phyloP scores from a whole-genome alignment of 2,113 vertebrate species.

The Anseranas semipalmata region DNA sequence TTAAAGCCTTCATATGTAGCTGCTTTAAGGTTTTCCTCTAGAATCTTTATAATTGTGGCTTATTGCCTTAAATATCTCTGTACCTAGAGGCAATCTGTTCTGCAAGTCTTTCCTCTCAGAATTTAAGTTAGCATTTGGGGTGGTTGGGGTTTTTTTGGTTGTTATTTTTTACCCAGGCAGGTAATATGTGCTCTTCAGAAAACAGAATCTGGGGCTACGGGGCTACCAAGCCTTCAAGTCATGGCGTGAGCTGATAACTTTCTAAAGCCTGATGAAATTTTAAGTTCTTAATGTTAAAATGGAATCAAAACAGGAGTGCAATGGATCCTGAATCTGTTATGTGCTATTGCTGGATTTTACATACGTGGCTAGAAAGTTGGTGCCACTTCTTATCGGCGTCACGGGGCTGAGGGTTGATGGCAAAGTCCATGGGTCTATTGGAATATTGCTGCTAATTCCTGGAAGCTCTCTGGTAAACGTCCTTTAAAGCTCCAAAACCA shows the following conservation, averaged over 20 bases:
- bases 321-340: background rate
- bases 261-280: background rate
- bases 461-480: background rate
- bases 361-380: background rate
- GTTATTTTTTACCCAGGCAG: background rate
- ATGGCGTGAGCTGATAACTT: background rate
- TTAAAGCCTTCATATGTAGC: background rate
- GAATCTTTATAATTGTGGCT: background rate
- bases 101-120: background rate
- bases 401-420: background rate
- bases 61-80: background rate
- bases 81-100: background rate
- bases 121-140: background rate
- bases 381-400: background rate
- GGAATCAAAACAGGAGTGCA: background rate
- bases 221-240: background rate
- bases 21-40: background rate
- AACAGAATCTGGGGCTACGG: background rate
- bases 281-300: background rate
- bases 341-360: background rate
- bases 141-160: background rate
- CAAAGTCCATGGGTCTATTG: background rate
- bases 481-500: background rate
- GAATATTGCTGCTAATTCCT: background rate
- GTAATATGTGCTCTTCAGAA: background rate